Conservation (phyloP, 2,888 invertebrate genomes). For the Drosophila paramelanica region DNA sequence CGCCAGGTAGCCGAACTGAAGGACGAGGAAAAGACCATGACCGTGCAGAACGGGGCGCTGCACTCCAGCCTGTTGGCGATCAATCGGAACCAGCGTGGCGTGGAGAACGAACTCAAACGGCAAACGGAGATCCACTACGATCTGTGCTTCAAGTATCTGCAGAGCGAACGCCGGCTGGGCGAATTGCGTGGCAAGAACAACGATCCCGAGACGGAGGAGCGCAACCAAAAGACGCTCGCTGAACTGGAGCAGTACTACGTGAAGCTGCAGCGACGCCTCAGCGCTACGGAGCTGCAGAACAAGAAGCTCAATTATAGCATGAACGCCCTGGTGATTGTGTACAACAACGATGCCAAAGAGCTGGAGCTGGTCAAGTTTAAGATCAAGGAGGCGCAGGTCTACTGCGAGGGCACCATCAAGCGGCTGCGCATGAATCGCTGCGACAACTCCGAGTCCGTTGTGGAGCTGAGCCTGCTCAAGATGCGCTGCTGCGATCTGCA, state of each 20-base stretch:
- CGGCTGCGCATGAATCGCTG: slow-evolving; percentile 85
- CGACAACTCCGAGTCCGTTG: slow-evolving; percentile 87
- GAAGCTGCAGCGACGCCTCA: slow-evolving; percentile 84
- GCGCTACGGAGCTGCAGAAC: slow-evolving; percentile 86
- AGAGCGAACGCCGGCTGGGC: slow-evolving; percentile 84
- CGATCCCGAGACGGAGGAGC: slow-evolving; percentile 81
- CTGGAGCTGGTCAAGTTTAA: slow-evolving; percentile 84
- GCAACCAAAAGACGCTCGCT: slow-evolving; percentile 83
- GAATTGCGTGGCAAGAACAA: slow-evolving; percentile 83
- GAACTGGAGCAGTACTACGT: slow-evolving; percentile 85
- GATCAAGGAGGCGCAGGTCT: slow-evolving; percentile 86
- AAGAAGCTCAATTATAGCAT: slow-evolving; percentile 87
- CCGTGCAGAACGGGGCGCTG: slow-evolving; percentile 73
- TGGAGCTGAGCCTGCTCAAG: slow-evolving; percentile 88
- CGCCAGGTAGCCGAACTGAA: slow-evolving; percentile 75
- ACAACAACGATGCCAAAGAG: slow-evolving; percentile 85
- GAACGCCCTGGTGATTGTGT: slow-evolving; percentile 85
- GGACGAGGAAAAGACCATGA: slow-evolving; percentile 73
- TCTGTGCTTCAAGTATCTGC: slow-evolving; percentile 85
- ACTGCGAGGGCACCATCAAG: slow-evolving; percentile 87
- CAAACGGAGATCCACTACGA: slow-evolving; percentile 88
- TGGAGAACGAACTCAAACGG: slow-evolving; percentile 85
- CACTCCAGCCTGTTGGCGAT: slow-evolving; percentile 62
- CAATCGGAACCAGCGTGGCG: slow-evolving; percentile 59
- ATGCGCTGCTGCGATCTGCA: slow-evolving; percentile 89